Percentiles rank a stretch among this genome's conserved stretches.
These are phyloP conservation scores for Halcyon smyrnensis DNA, from an alignment of 2,797 vertebrate species.

Conservation along the genomic window DNA sequence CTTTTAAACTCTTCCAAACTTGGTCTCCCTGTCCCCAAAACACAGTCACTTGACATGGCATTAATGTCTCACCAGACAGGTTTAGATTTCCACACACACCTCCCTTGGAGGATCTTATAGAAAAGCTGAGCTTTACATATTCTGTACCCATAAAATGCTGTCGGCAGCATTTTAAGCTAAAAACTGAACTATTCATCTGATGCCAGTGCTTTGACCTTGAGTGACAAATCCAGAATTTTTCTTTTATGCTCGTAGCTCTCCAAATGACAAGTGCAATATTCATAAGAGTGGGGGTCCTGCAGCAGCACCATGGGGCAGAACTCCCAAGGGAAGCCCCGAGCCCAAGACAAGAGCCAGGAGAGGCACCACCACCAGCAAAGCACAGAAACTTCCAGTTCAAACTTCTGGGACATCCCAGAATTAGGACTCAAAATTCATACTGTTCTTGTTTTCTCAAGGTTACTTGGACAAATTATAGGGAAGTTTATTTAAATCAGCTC, in stretches of 20 bases:
- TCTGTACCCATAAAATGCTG: neutral
- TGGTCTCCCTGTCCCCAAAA: slow-evolving; percentile 25
- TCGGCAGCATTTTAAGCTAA: neutral
- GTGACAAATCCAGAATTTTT: neutral
- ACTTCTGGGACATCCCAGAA: neutral
- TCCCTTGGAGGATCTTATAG: neutral
- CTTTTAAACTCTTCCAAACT: slow-evolving; percentile 23
- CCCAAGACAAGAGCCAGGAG: neutral
- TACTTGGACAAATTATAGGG: neutral
- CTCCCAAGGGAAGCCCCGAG: neutral
- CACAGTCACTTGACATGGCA: neutral
- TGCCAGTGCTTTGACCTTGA: neutral
- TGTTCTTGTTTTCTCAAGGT: neutral
- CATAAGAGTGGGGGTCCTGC: neutral
- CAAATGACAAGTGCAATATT: neutral
- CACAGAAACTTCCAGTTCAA: neutral
- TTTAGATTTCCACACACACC: neutral
- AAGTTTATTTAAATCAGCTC: neutral
- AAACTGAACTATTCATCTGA: neutral
- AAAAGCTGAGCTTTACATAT: neutral
- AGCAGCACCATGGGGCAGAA: neutral
- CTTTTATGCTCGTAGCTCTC: neutral
- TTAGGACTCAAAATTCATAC: neutral
- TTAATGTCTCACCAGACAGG: neutral
- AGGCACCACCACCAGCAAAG: neutral